Percentiles rank a stretch among this genome's conserved stretches.
These are phyloP conservation scores for Cotesia typhae DNA, from an alignment of 1,140 invertebrate species.

Conservation along the genomic window DNA sequence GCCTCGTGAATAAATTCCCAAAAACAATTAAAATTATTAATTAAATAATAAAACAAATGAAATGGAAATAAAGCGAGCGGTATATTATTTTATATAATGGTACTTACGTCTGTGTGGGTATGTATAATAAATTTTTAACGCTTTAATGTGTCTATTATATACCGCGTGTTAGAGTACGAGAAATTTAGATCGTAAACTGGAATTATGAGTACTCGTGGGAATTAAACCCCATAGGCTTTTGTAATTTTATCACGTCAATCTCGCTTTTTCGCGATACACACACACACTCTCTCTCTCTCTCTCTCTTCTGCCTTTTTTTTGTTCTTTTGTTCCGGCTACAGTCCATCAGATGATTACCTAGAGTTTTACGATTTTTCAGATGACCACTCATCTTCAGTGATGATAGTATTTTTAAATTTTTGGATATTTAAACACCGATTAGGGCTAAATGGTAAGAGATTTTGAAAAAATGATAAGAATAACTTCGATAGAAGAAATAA, in stretches of 20 bases:
- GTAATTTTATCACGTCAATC: constrained; percentile 26
- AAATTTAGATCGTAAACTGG: constrained; percentile 26
- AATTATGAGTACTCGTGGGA: constrained; percentile 31
- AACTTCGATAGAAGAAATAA: too few relatives aligned
- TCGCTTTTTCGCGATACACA: neutral
- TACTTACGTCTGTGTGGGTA: too few relatives aligned
- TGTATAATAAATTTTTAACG: neutral
- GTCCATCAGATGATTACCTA: too few relatives aligned
- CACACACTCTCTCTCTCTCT: too few relatives aligned
- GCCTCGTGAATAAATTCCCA: neutral
- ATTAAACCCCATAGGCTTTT: constrained; percentile 36
- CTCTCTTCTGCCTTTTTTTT: too few relatives aligned
- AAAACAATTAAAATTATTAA: constrained; percentile 3
- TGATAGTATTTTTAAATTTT: too few relatives aligned
- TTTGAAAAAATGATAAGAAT: too few relatives aligned
- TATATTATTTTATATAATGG: neutral
- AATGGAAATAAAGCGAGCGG: neutral
- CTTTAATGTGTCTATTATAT: constrained; percentile 8
- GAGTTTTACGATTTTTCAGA: too few relatives aligned
- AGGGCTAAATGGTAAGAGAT: too few relatives aligned
- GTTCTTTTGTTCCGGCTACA: too few relatives aligned
- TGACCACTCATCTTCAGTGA: too few relatives aligned
- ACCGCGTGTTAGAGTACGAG: neutral
- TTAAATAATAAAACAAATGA: neutral
- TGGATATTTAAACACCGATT: too few relatives aligned